Evolutionary conservation across 2,888 invertebrate species (phyloP), one percentile per base, ranked within the genome.

Genomic region (Troides oblongomaculatus): DNA sequence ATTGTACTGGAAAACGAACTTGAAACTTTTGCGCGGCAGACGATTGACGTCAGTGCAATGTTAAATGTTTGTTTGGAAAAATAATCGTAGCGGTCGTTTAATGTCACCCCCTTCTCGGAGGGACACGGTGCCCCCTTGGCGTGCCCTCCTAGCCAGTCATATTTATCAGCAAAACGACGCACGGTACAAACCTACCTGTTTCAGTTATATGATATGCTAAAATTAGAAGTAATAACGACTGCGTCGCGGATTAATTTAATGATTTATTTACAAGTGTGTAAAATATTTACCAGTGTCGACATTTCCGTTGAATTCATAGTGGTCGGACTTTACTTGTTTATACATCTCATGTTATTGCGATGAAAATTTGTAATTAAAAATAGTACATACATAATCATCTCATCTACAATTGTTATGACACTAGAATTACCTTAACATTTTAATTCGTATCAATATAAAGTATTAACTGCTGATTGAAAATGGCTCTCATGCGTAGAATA

Each of bases 71-170:
- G 84, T 83, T 82, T 81, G 84, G 69, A 85, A 87, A 89, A 86
- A 77, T 65, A 72, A 73, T 71, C 81, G 78, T 77, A 82, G 86
- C 89, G 90, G 90, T 89, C 90, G 82, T 77, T 76, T 87, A 90
- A 90, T 86, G 90, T 90, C 89, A 90, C 88, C 89, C 83, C 84
- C 85, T 88, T 86, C 87, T 86, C 85, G 83, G 82, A 84, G 82
- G 86, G 87, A 84, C 88, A 80, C 78, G 77, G 76, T 80, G 83
- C 76, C 80, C 81, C 78, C 79, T 53, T 73, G 71, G 74, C 74
- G 68, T 72, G 74, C 74, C 76, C 70, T 66, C 71, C 69, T 68
- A 72, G 62, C 76, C 83, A 84, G 86, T 87, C 87, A 87, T 86
- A 85, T 86, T 87, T 84, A 72, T 69, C 76, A 79, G 81, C 83